These are phyloP conservation scores for Anastrepha obliqua DNA, from an alignment of 1,140 invertebrate species.

Conservation along the genomic window DNA sequence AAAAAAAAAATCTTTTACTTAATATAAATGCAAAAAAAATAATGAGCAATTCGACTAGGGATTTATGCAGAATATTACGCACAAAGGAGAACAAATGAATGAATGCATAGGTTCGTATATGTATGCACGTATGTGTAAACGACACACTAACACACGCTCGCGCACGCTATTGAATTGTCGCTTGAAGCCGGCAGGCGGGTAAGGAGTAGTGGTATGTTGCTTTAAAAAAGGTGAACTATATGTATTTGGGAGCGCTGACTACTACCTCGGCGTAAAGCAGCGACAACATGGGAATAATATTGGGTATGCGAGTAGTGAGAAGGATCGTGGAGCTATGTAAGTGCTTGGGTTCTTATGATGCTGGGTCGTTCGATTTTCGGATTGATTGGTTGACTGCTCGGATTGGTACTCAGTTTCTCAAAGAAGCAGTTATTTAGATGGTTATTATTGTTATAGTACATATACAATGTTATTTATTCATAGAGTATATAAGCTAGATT, in stretches of 20 bases:
- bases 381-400: slow-evolving; percentile 27
- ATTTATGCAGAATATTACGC: background rate
- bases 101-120: background rate
- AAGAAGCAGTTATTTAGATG: slow-evolving; percentile 48
- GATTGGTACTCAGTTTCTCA: slow-evolving; percentile 23
- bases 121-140: background rate
- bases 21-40: slow-evolving; percentile 30
- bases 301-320: background rate
- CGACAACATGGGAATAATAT: background rate
- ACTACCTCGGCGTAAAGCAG: slow-evolving; percentile 2
- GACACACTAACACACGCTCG: background rate
- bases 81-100: background rate
- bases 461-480: background rate
- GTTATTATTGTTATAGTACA: background rate
- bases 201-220: background rate
- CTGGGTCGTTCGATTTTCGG: background rate
- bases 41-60: slow-evolving; percentile 32
- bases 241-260: background rate
- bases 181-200: background rate
- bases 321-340: background rate
- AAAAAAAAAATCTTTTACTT: background rate
- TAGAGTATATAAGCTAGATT: slow-evolving; percentile 32
- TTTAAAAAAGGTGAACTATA: slow-evolving; percentile 36
- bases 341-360: background rate
- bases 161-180: background rate